Evolutionary conservation across 2,113 vertebrate species (phyloP), one percentile per base, ranked within the genome.

Genomic region (Ameiurus melas): DNA sequence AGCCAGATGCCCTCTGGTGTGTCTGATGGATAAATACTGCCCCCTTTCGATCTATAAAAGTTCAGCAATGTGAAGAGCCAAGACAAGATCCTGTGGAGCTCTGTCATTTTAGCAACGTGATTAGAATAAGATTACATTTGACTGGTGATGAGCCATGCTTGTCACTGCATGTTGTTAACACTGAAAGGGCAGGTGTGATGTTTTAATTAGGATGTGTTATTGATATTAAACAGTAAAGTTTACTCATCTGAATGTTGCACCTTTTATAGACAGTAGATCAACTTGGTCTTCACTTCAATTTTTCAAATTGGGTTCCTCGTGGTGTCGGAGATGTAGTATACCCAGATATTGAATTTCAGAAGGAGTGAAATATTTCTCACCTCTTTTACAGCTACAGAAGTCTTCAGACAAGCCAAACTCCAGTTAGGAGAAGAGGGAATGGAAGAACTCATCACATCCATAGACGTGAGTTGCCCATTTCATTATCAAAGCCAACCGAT

Each of bases 361-460:
- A 80, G 36, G 30, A 51, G 22, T 86, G 66, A 80, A 43, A 13
- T 78, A 6, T 66, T 62, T 78, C 22, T 77, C 36, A 33, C 55
- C 66, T 83, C 39, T 89, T 75, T 14, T 64, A 83, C 92, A 96
- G 95, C 93, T 95, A 57, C 95, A 95, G 89, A 96, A 93, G 90
- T 94, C 95, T 90, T 94, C 93, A 95, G 95, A 95, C 86, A 95
- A 83, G 66, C 90, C 94, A 55, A 94, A 94, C 84, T 92, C 94
- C 77, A 96, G 94, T 92, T 96, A 96, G 92, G 86, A 94, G 71
- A 60, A 86, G 87, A 84, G 85, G 88, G 75, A 43, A n/a, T 12
- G 22, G 47, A 58, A 73, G 47, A 62, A 1, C n/a, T 22, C 89
- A 51, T 27, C 33, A 71, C 78, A 27, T 81, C 78, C 79, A 79